Evolutionary conservation across 2,113 vertebrate genomes (phyloP).

Genomic region (Ptyas mucosa): DNA sequence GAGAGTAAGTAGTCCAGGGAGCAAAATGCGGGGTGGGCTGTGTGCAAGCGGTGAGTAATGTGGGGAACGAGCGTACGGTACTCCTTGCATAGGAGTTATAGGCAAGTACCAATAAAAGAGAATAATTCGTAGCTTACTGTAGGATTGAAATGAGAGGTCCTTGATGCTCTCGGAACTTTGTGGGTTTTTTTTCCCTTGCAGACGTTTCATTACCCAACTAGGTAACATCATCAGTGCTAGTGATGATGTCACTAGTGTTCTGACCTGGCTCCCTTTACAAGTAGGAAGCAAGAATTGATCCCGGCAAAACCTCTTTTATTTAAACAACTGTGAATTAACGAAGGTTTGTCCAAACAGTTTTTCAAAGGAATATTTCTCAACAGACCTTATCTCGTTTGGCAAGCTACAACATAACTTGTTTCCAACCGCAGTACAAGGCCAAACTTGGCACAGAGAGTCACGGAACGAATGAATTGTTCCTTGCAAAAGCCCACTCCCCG

Average conservation of each 20-base stretch:
- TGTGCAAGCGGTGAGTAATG: neutral
- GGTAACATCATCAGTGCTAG: neutral
- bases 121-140: neutral
- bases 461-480: too few relatives aligned
- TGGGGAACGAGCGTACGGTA: neutral
- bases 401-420: too few relatives aligned
- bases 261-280: too few relatives aligned
- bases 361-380: too few relatives aligned
- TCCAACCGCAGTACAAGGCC: too few relatives aligned
- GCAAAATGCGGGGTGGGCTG: neutral
- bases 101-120: neutral
- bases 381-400: too few relatives aligned
- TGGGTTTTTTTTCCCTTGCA: neutral
- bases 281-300: too few relatives aligned
- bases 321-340: too few relatives aligned
- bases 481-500: too few relatives aligned
- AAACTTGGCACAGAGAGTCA: too few relatives aligned
- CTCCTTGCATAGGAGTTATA: neutral
- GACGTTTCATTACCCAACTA: neutral
- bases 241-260: neutral
- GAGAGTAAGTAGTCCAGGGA: constrained; percentile 72
- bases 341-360: too few relatives aligned
- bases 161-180: neutral
- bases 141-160: neutral
- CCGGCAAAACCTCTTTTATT: too few relatives aligned